Percentiles rank a stretch among this genome's conserved stretches.
Conservation (phyloP, 1,140 invertebrate species). For the Spodoptera frugiperda region DNA sequence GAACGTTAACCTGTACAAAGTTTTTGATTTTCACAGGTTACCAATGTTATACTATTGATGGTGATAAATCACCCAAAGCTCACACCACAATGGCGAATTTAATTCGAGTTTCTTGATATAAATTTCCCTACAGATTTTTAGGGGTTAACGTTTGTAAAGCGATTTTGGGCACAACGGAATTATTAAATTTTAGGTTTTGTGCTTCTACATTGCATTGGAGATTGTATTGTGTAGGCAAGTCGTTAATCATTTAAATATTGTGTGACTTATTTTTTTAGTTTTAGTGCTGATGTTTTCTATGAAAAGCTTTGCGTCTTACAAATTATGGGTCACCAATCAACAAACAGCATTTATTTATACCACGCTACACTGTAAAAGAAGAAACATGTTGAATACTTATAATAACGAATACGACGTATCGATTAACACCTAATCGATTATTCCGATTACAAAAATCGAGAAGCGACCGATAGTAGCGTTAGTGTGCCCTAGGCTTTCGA, state of each 20-base stretch:
- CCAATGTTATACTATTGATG: conserved; percentile 46
- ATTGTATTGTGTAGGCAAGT: too few relatives aligned
- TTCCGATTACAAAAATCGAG: neutral
- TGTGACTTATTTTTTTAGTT: neutral
- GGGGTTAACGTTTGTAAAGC: conserved; percentile 27
- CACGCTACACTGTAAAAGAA: too few relatives aligned
- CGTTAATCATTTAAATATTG: too few relatives aligned
- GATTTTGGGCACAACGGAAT: conserved; percentile 4
- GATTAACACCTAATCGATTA: neutral
- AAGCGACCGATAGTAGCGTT: conserved; percentile 45
- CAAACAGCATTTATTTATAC: too few relatives aligned
- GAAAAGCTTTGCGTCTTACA: too few relatives aligned
- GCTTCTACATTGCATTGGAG: neutral
- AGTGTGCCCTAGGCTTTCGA: conserved; percentile 53
- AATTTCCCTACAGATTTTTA: conserved; percentile 23
- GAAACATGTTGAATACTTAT: too few relatives aligned
- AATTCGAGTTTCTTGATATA: conserved; percentile 35
- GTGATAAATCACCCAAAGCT: conserved; percentile 38
- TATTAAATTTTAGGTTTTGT: conserved; percentile 5
- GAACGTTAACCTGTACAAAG: conserved; percentile 49
- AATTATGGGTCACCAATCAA: too few relatives aligned
- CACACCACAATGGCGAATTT: conserved; percentile 14
- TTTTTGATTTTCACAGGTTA: conserved; percentile 41
- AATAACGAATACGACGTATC: neutral
- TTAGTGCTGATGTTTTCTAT: neutral